A percentile compares a stretch with the other conserved stretches of the same genome.
phyloP scores from a whole-genome alignment of 2,888 invertebrate species.

The Aphidoletes aphidimyza region DNA sequence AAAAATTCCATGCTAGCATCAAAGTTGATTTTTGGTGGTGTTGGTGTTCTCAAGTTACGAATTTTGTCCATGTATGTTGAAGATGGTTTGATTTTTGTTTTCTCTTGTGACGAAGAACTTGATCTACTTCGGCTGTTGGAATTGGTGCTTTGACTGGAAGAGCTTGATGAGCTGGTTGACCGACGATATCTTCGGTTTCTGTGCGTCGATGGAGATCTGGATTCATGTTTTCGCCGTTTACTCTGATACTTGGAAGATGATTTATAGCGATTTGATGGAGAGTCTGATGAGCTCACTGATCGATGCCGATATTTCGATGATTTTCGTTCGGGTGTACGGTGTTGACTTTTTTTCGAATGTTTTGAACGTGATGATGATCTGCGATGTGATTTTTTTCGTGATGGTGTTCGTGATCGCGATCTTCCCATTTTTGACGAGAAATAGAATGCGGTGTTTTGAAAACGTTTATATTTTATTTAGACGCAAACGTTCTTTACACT shows the following conservation, averaged over 20 bases:
- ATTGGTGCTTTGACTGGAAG: neutral
- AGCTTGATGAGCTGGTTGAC: neutral
- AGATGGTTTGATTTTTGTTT: neutral
- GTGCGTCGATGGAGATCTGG: neutral
- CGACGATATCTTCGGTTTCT: neutral
- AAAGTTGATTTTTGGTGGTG: constrained; percentile 18
- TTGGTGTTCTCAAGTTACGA: constrained; percentile 10
- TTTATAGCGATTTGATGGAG: neutral
- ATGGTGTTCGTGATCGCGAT: neutral
- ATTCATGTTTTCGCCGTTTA: neutral
- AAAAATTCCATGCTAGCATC: neutral
- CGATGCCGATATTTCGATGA: constrained; percentile 13
- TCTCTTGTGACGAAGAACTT: neutral
- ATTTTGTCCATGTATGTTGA: constrained; percentile 2
- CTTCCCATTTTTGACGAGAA: constrained; percentile 6
- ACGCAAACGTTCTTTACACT: too few species aligned
- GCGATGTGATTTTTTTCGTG: neutral
- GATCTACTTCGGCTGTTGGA: too few species aligned
- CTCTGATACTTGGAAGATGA: neutral
- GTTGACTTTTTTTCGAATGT: neutral
- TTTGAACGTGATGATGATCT: constrained; percentile 21
- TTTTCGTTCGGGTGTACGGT: neutral
- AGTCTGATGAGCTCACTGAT: neutral
- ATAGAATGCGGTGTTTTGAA: too few species aligned
- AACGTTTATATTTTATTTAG: too few species aligned